phyloP scores from a whole-genome alignment of 2,113 vertebrate species.

The Semnopithecus entellus region DNA sequence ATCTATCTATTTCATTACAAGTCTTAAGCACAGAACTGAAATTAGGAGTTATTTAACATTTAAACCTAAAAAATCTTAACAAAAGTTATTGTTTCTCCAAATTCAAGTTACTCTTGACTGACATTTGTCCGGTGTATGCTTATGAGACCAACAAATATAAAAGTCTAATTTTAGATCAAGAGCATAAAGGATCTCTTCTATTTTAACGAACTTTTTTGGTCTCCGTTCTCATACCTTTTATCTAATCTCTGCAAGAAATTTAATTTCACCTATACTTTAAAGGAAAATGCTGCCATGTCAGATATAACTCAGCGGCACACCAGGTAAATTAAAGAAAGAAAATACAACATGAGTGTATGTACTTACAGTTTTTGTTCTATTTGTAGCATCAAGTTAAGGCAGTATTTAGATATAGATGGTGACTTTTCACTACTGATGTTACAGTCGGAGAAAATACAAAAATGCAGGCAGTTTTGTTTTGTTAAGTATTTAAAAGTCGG shows the following conservation, averaged over 20 bases:
- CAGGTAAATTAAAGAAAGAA: not conserved
- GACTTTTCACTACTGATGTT: not conserved
- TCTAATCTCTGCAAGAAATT: not conserved
- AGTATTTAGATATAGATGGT: not conserved
- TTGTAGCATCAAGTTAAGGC: not conserved
- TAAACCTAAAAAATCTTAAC: not conserved
- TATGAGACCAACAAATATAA: not conserved
- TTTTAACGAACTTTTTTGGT: not conserved
- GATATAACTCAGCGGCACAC: not conserved
- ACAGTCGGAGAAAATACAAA: not conserved
- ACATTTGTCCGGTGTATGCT: not conserved
- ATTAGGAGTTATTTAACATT: not conserved
- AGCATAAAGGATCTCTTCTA: not conserved
- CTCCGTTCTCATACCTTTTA: not conserved
- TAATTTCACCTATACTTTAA: slow-evolving; percentile 9
- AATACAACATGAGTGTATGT: not conserved
- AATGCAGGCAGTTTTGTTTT: not conserved
- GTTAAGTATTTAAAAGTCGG: not conserved
- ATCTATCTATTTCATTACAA: not conserved
- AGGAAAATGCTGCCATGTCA: not conserved
- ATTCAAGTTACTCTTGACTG: not conserved
- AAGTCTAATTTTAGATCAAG: not conserved
- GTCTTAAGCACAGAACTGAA: not conserved
- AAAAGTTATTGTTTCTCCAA: not conserved
- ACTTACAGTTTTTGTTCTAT: not conserved